Base-by-base conservation (phyloP, 2,113 vertebrate genomes). In the Oncorhynchus clarkii region DNA sequence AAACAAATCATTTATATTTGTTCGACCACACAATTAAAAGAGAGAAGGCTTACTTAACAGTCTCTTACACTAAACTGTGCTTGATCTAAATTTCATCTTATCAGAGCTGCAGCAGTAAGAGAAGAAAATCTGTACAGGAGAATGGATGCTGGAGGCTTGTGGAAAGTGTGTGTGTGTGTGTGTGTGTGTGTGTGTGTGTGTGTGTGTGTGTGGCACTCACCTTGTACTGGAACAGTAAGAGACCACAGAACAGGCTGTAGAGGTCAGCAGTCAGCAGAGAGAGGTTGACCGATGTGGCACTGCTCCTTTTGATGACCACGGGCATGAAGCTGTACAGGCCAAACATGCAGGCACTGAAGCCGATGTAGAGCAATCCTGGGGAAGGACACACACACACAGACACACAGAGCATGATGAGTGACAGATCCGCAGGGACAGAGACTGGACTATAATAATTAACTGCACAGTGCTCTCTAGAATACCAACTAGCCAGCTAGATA, bases 291-390 rank as follows among this genome's bases (percentile, higher is more conserved):
- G 95, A 94, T 48, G 96, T 94, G 82, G 97, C 97, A 1, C 97
- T 98, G 24, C 96, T 99, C 89, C 95, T 96, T 89, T 95, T 97
- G 73, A 99, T 95, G 85, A 98, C 96, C 48, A 99, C 91, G 0
- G 97, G 97, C 96, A 97, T 97, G 77, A 99, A 97, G 91, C 96
- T 98, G 89, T 99, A 99, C 60, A 98, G 94, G 78, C 95, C 92
- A 77, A 99, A 98, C 97, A 98, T 98, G 88, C 97, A 98, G 91
- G 95, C 95, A 9, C 95, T 97, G 75, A 97, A 99, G 69, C 94
- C 95, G 0, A 96, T 91, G 0, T 98, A 98, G 74, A 99, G 93
- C 67, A 99, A 91, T 14, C 97, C 97, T 99, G 88, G 0, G 39
- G 13, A 88, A 34, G 80, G 59, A 82, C 78, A 76, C 75, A 78